A percentile compares a stretch with the other conserved stretches of the same genome.
phyloP scores from a whole-genome alignment of 2,888 invertebrate species.

The Allophyes oxyacanthae region DNA sequence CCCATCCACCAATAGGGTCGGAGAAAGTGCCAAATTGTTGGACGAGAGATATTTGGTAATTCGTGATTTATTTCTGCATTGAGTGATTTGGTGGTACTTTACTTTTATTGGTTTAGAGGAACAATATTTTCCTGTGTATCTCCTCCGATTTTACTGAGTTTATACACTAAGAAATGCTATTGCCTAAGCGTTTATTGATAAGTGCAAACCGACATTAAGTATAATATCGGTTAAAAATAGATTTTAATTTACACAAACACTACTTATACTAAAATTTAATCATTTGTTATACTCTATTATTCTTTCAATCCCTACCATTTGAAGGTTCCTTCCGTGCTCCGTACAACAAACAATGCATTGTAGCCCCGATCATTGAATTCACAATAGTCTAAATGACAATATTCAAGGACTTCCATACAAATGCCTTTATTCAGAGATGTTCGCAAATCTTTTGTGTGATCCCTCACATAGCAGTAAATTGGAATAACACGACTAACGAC shows the following conservation, averaged over 20 bases:
- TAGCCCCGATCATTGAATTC: constrained; percentile 56
- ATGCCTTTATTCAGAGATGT: constrained; percentile 62
- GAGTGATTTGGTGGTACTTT: neutral
- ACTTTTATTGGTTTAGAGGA: neutral
- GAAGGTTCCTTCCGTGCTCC: constrained; percentile 62
- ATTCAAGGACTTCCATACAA: constrained; percentile 69
- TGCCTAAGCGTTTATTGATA: no score
- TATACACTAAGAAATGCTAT: no score
- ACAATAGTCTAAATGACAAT: constrained; percentile 65
- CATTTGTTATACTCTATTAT: constrained; percentile 7
- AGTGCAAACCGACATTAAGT: no score
- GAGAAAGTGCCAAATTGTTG: constrained; percentile 63
- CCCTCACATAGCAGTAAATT: constrained; percentile 30
- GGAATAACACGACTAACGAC: constrained; percentile 3
- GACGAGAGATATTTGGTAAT: constrained; percentile 40
- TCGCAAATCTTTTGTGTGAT: constrained; percentile 65
- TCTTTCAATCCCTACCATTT: constrained; percentile 27
- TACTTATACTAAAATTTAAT: neutral
- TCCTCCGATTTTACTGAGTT: no score
- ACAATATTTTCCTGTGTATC: no score
- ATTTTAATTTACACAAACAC: no score
- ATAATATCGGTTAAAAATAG: no score
- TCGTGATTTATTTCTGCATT: constrained; percentile 21
- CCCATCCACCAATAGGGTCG: constrained; percentile 56
- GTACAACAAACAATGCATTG: constrained; percentile 53